Percentiles rank a stretch among this genome's conserved stretches.
These are phyloP conservation scores for Drosophila persimilis DNA, from an alignment of 1,140 invertebrate genomes.

Conservation along the genomic window DNA sequence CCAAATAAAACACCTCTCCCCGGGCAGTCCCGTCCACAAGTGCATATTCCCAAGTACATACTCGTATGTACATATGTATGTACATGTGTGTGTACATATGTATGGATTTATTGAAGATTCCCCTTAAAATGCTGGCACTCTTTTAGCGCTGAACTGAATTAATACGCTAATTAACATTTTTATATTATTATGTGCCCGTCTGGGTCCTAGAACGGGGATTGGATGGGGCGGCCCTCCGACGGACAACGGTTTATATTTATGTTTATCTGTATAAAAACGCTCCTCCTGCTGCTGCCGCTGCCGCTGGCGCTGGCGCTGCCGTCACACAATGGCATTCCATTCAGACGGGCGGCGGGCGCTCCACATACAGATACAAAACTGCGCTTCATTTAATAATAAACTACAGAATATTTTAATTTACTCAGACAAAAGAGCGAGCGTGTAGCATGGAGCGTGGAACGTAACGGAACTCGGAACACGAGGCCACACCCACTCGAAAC, in stretches of 20 bases:
- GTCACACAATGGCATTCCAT: slow-evolving; percentile 7
- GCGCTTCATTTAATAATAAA: slow-evolving; percentile 83
- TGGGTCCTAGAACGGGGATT: not conserved
- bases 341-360: slow-evolving; percentile 18
- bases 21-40: too few relatives aligned
- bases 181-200: slow-evolving; percentile 71
- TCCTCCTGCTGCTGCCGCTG: slow-evolving; percentile 24
- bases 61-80: too few relatives aligned
- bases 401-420: slow-evolving; percentile 82
- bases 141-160: slow-evolving; percentile 64
- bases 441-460: slow-evolving; percentile 30
- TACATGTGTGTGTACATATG: too few relatives aligned
- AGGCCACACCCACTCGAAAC: slow-evolving; percentile 54
- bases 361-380: slow-evolving; percentile 75
- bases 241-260: slow-evolving; percentile 53
- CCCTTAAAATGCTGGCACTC: not conserved
- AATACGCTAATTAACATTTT: slow-evolving; percentile 77
- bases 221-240: slow-evolving; percentile 28
- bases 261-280: slow-evolving; percentile 49
- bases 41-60: too few relatives aligned
- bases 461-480: slow-evolving; percentile 24
- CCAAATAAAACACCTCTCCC: too few relatives aligned
- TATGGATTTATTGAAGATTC: not conserved
- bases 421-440: slow-evolving; percentile 47
- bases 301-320: not conserved